Evolutionary conservation across 1,140 invertebrate genomes (phyloP).

Genomic region (Dendrolimus kikuchii): DNA sequence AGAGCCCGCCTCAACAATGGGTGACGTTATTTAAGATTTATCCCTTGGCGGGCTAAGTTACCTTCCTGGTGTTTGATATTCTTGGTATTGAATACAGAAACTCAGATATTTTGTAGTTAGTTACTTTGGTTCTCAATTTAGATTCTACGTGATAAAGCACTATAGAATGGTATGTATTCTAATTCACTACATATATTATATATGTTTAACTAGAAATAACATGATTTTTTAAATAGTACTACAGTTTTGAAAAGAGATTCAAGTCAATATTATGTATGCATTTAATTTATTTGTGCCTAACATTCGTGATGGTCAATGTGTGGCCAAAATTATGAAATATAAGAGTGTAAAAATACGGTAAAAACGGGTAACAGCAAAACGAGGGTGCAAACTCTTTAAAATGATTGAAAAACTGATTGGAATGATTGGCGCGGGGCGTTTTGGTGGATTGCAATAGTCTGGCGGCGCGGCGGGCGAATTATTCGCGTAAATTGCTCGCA

Average conservation of each 20-base stretch:
- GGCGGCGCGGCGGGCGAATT: constrained; percentile 5
- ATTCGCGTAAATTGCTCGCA: constrained; percentile 6
- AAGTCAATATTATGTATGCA: too few species aligned
- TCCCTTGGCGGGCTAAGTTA: too few species aligned
- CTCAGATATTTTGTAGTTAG: constrained; percentile 3
- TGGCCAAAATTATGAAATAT: constrained; percentile 4
- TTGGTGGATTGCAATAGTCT: constrained; percentile 19
- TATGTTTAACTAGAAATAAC: too few species aligned
- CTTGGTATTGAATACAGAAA: neutral
- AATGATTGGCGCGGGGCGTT: constrained; percentile 30
- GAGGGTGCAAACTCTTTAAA: constrained; percentile 13
- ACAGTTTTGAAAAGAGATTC: too few species aligned
- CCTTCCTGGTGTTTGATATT: too few species aligned
- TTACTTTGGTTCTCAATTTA: neutral
- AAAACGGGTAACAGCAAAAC: constrained; percentile 4
- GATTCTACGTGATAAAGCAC: too few species aligned
- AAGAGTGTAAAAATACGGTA: constrained; percentile 9
- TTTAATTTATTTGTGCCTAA: neutral
- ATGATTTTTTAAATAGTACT: too few species aligned
- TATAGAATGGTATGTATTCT: too few species aligned
- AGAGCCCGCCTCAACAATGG: too few species aligned
- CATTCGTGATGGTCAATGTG: neutral
- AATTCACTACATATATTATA: too few species aligned
- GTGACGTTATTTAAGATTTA: too few species aligned
- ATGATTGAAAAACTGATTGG: constrained; percentile 46